These are phyloP conservation scores for Orchesellides sinensis DNA, from an alignment of 2,888 invertebrate species.

Conservation along the genomic window DNA sequence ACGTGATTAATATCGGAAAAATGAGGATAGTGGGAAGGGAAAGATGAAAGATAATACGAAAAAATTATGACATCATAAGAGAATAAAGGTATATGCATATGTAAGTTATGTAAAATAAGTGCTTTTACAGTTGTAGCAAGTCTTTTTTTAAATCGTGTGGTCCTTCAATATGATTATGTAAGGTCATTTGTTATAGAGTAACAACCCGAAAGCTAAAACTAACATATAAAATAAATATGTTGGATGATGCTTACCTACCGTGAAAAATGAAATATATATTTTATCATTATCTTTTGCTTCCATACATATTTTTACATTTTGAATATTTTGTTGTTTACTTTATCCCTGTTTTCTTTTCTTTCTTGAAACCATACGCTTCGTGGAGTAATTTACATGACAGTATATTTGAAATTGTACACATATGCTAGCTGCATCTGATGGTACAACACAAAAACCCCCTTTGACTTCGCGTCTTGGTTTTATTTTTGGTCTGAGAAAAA, in stretches of 20 bases:
- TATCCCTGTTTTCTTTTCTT: not conserved
- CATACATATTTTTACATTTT: not conserved
- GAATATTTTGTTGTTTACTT: not conserved
- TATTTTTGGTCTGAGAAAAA: not conserved
- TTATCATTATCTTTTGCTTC: not conserved
- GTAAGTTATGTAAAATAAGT: too few relatives aligned
- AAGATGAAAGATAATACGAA: too few relatives aligned
- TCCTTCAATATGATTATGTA: too few relatives aligned
- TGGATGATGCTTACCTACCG: not conserved
- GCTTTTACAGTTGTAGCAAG: too few relatives aligned
- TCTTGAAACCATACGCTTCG: not conserved
- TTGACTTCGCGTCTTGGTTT: not conserved
- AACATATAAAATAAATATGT: too few relatives aligned
- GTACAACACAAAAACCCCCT: not conserved
- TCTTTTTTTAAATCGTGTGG: too few relatives aligned
- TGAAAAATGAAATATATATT: conserved; percentile 7
- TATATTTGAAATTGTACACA: not conserved
- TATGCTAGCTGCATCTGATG: too few relatives aligned
- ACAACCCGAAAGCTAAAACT: too few relatives aligned
- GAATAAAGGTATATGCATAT: too few relatives aligned
- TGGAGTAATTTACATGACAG: not conserved
- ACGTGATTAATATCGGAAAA: not conserved
- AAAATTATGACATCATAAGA: too few relatives aligned
- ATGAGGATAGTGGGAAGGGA: not conserved
- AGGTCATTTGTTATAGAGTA: too few relatives aligned